Conservation (phyloP, 2,113 vertebrate genomes). For the Poecilia latipinna region DNA sequence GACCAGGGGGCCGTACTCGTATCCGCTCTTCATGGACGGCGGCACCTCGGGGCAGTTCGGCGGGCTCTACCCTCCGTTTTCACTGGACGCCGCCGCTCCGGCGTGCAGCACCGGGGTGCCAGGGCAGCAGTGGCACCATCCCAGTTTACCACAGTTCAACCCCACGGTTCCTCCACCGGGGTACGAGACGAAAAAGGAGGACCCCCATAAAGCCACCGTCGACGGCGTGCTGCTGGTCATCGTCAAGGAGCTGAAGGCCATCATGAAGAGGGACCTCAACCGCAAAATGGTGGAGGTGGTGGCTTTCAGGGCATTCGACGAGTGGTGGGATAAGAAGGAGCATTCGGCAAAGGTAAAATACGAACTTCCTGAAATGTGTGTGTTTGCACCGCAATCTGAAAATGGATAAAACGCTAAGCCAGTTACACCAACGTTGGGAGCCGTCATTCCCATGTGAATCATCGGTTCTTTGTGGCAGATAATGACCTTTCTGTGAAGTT, state of each 20-base stretch:
- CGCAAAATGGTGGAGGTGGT: slow-evolving; percentile 99
- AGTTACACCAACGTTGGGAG: too few species aligned
- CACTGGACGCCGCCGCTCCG: slow-evolving; percentile 78
- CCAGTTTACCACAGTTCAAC: slow-evolving; percentile 90
- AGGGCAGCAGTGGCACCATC: slow-evolving; percentile 87
- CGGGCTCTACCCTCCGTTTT: slow-evolving; percentile 86
- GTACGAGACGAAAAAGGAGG: slow-evolving; percentile 92
- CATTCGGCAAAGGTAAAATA: slow-evolving; percentile 89
- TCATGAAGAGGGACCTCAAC: slow-evolving; percentile 98
- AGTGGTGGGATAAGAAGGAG: slow-evolving; percentile 99
- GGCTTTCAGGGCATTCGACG: slow-evolving; percentile 95
- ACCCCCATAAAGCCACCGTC: slow-evolving; percentile 96
- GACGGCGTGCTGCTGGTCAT: slow-evolving; percentile 95
- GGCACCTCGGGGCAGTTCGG: slow-evolving; percentile 82
- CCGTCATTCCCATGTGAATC: too few species aligned
- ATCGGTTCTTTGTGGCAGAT: neutral
- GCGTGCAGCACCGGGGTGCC: slow-evolving; percentile 63
- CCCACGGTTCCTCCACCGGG: slow-evolving; percentile 94
- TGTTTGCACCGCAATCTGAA: too few species aligned
- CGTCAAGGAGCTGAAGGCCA: slow-evolving; percentile 97
- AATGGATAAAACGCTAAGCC: too few species aligned
- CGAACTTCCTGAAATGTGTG: too few species aligned
- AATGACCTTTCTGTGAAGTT: neutral
- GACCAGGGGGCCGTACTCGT: slow-evolving; percentile 86
- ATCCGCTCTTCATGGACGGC: slow-evolving; percentile 86